These are phyloP conservation scores for Mola mola DNA, from an alignment of 2,113 vertebrate genomes.

Conservation along the genomic window DNA sequence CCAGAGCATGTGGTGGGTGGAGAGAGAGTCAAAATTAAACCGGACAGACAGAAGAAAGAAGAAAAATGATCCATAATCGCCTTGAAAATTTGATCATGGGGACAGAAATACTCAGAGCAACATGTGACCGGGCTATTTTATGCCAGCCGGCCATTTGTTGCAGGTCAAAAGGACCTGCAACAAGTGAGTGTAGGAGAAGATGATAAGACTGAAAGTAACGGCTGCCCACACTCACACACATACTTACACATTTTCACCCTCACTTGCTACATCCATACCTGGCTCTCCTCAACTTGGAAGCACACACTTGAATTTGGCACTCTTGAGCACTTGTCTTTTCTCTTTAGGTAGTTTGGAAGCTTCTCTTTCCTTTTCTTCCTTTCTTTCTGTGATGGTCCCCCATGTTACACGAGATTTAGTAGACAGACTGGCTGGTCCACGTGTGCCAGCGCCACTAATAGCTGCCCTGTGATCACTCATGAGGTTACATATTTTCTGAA, in stretches of 20 bases:
- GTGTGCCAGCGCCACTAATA: conserved; percentile 64
- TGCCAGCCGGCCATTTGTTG: conserved; percentile 14
- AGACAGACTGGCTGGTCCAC: conserved; percentile 34
- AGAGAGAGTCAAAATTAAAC: background rate
- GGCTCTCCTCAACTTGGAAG: conserved; percentile 58
- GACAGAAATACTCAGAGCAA: conserved; percentile 50
- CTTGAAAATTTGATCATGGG: conserved; percentile 34
- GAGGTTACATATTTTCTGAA: conserved; percentile 62
- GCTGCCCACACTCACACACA: background rate
- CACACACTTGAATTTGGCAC: conserved; percentile 49
- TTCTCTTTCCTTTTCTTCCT: conserved; percentile 12
- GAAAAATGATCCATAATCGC: background rate
- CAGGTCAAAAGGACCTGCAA: conserved; percentile 29
- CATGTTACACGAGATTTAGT: conserved; percentile 67
- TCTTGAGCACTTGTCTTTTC: conserved; percentile 57
- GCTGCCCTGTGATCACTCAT: conserved; percentile 73
- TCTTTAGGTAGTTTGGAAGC: conserved; percentile 50
- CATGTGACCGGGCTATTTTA: conserved; percentile 47
- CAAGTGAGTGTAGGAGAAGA: background rate
- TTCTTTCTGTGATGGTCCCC: conserved; percentile 28
- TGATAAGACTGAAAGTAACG: conserved; percentile 45
- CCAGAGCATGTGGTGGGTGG: background rate
- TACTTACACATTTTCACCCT: conserved; percentile 1
- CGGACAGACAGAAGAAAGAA: conserved; percentile 1
- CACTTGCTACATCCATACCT: background rate